A percentile compares a stretch with the other conserved stretches of the same genome.
Evolutionary conservation across 2,113 vertebrate species (phyloP).

Genomic region (Syngnathus scovelli): DNA sequence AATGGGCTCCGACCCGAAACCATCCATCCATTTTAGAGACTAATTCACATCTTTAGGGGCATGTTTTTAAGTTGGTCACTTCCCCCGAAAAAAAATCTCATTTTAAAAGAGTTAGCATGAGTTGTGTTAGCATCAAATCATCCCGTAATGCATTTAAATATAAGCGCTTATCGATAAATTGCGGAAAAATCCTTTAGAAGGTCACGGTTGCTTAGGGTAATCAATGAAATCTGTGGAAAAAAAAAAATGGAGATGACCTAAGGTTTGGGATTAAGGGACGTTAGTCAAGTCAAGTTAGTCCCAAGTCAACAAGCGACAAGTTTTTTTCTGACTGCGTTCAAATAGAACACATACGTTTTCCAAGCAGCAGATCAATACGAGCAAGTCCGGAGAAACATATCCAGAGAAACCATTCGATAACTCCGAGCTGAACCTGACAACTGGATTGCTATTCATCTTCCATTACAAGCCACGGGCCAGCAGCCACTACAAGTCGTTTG

Average conservation of each 20-base stretch:
- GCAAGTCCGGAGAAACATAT: constrained; percentile 51
- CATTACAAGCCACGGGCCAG: constrained; percentile 41
- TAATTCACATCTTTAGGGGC: no score
- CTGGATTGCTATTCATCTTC: constrained; percentile 52
- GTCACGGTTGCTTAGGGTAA: constrained; percentile 55
- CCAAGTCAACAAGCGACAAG: constrained; percentile 46
- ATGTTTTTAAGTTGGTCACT: no score
- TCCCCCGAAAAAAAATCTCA: neutral
- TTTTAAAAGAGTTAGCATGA: no score
- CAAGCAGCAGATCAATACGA: constrained; percentile 54
- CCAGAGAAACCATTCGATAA: constrained; percentile 60
- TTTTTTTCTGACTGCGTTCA: constrained; percentile 58
- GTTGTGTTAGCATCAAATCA: neutral
- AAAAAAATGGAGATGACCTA: constrained; percentile 25
- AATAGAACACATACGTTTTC: constrained; percentile 66
- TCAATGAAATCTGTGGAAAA: constrained; percentile 36
- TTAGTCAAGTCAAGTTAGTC: constrained; percentile 31
- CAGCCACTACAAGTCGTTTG: constrained; percentile 12
- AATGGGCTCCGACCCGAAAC: no score
- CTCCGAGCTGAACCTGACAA: constrained; percentile 40
- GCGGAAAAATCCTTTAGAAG: constrained; percentile 39
- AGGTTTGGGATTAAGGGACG: constrained; percentile 18
- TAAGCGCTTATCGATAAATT: constrained; percentile 34
- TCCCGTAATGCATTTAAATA: constrained; percentile 30
- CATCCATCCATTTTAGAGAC: no score